These are phyloP conservation scores for Hyles euphorbiae DNA, from an alignment of 1,140 invertebrate genomes.

Conservation along the genomic window DNA sequence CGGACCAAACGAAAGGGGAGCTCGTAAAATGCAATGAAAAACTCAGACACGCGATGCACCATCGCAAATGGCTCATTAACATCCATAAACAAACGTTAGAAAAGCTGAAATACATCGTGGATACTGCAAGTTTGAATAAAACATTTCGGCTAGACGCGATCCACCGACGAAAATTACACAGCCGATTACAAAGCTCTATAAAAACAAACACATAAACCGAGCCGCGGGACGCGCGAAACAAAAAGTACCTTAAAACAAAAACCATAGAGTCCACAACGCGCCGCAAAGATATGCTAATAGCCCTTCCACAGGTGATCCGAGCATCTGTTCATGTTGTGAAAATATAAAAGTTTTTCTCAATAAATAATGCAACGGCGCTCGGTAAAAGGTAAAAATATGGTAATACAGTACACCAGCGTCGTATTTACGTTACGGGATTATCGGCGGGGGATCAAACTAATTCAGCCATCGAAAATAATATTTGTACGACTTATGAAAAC, in stretches of 20 bases:
- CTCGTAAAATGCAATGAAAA: slow-evolving; percentile 7
- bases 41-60: slow-evolving; percentile 8
- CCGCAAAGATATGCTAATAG: slow-evolving; percentile 23
- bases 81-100: slow-evolving; percentile 27
- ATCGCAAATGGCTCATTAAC: slow-evolving; percentile 17
- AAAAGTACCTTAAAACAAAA: slow-evolving; percentile 20
- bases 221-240: slow-evolving; percentile 2
- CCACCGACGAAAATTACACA: slow-evolving; percentile 31
- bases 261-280: slow-evolving; percentile 21
- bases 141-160: slow-evolving; percentile 30
- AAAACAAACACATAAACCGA: slow-evolving; percentile 34
- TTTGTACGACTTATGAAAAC: slow-evolving; percentile 35
- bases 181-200: slow-evolving; percentile 36
- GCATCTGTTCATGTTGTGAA: slow-evolving; percentile 42
- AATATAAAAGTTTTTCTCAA: slow-evolving; percentile 55
- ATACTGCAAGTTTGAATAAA: slow-evolving; percentile 33
- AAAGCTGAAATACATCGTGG: slow-evolving; percentile 11
- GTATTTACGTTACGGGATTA: slow-evolving; percentile 31
- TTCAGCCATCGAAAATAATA: slow-evolving; percentile 34
- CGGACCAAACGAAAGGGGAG: background rate
- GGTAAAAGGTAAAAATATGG: slow-evolving; percentile 26
- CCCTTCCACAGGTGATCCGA: slow-evolving; percentile 39
- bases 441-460: slow-evolving; percentile 31
- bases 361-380: slow-evolving; percentile 54
- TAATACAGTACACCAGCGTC: slow-evolving; percentile 25